Base-by-base conservation (phyloP, 2,113 vertebrate genomes). In the Silurus asotus region DNA sequence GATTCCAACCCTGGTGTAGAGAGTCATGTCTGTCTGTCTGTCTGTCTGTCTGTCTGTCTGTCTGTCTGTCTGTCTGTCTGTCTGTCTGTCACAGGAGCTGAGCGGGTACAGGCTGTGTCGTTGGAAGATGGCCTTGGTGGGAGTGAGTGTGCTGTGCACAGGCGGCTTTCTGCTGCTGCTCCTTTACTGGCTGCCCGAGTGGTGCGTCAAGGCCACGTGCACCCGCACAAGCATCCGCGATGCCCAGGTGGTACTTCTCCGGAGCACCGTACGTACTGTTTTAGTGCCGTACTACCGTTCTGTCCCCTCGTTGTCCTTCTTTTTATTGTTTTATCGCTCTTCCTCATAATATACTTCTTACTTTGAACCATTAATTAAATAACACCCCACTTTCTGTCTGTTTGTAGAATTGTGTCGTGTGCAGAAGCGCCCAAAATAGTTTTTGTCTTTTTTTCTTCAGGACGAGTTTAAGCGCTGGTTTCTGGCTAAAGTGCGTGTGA, bases 141-240 rank as follows among this genome's bases (percentile, higher is more conserved):
- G 93, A 85, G 69, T 96, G 0, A 97, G 97, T 19, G 97, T 96
- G 90, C 81, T 99, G 79, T 96, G 95, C 89, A 96, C 96, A 0
- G 97, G 98, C 1, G 98, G 98, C 62, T 97, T 99, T 92, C 96
- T 99, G 15, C 96, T 99, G 67, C 96, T 99, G 84, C 95, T 99
- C 82, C 97, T 99, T 90, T 99, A 99, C 90, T 99, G 98, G 98
- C 96, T 99, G 96, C 98, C 98, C 2, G 95, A 98, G 93, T 99
- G 97, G 98, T 97, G 97, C 8, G 97, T 98, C 93, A 98, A 97
- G 93, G 95, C 95, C 82, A 98, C 96, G 0, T 99, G 98, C 92
- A 91, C 86, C 81, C 94, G 95, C 92, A 94, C 95, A 85, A 82
- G 96, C 0, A 90, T 96, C 61, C 94, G 93, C 55, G 96, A 97